A percentile compares a stretch with the other conserved stretches of the same genome.
Evolutionary conservation across 2,113 vertebrate genomes (phyloP).

Genomic region (Alexandromys fortis): DNA sequence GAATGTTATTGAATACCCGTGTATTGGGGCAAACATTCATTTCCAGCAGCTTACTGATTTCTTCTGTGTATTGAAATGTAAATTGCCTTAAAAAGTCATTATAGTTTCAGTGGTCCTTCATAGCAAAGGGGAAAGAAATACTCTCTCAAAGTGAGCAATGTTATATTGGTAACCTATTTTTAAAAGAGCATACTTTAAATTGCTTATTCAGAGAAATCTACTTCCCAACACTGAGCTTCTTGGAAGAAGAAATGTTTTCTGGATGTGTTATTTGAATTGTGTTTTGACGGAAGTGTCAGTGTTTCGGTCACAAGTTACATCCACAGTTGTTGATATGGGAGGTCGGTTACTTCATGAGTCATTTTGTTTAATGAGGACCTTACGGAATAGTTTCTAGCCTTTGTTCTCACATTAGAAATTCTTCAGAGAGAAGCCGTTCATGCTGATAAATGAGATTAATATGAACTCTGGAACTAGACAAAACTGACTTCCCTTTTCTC

Average conservation of each 20-base stretch:
- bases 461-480: conserved; percentile 51
- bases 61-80: conserved; percentile 45
- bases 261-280: conserved; percentile 41
- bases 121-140: conserved; percentile 44
- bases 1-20: conserved; percentile 27
- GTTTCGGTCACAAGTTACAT: conserved; percentile 49
- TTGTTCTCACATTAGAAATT: conserved; percentile 44
- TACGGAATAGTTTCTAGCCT: conserved; percentile 21
- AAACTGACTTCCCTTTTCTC: conserved; percentile 27
- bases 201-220: conserved; percentile 59
- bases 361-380: conserved; percentile 62
- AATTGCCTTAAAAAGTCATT: conserved; percentile 55
- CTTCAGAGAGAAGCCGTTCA: conserved; percentile 56
- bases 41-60: conserved; percentile 19
- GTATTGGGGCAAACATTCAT: conserved; percentile 38
- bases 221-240: conserved; percentile 20
- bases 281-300: conserved; percentile 48
- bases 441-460: conserved; percentile 48
- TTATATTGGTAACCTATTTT: conserved; percentile 50
- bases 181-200: conserved; percentile 47
- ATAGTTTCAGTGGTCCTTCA: conserved; percentile 29
- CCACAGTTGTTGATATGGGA: conserved; percentile 44
- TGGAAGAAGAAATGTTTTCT: conserved; percentile 50
- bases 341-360: conserved; percentile 51
- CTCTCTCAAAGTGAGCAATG: conserved; percentile 56